Conservation (phyloP, 2,797 vertebrate species). For the Ptychobarbus kaznakovi region DNA sequence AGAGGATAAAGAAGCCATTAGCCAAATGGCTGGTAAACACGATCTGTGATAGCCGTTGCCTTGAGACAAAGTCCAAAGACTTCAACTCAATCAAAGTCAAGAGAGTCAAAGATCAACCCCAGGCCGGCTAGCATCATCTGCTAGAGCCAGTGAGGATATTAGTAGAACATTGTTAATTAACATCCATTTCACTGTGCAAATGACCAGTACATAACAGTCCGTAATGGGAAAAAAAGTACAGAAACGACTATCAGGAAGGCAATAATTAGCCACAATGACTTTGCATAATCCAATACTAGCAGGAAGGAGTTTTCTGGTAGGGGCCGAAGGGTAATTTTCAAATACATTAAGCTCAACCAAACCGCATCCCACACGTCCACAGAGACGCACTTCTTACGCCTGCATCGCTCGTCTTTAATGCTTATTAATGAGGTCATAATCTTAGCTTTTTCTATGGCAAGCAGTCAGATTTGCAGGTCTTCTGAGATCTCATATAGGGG, state of each 20-base stretch:
- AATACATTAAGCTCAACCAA: slow-evolving; percentile 61
- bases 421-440: slow-evolving; percentile 69
- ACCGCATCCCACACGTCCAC: slow-evolving; percentile 56
- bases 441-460: slow-evolving; percentile 55
- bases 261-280: slow-evolving; percentile 73
- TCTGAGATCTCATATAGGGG: slow-evolving; percentile 7
- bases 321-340: slow-evolving; percentile 66
- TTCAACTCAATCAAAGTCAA: slow-evolving; percentile 12
- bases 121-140: slow-evolving; percentile 10
- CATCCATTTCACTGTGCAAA: slow-evolving; percentile 12
- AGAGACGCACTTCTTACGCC: slow-evolving; percentile 49
- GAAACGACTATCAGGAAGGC: slow-evolving; percentile 63
- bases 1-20: slow-evolving; percentile 32
- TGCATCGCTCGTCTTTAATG: slow-evolving; percentile 52
- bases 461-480: slow-evolving; percentile 51
- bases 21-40: slow-evolving; percentile 29
- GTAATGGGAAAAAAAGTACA: slow-evolving; percentile 33
- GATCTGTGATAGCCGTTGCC: neutral
- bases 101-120: slow-evolving; percentile 17
- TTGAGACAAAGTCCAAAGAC: slow-evolving; percentile 15
- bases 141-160: neutral
- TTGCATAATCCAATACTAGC: slow-evolving; percentile 58
- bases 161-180: slow-evolving; percentile 33
- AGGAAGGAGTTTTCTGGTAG: slow-evolving; percentile 56
- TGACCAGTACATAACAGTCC: neutral